A percentile compares a stretch with the other conserved stretches of the same genome.
phyloP scores from a whole-genome alignment of 1,140 invertebrate genomes.

The Metopolophium dirhodum region DNA sequence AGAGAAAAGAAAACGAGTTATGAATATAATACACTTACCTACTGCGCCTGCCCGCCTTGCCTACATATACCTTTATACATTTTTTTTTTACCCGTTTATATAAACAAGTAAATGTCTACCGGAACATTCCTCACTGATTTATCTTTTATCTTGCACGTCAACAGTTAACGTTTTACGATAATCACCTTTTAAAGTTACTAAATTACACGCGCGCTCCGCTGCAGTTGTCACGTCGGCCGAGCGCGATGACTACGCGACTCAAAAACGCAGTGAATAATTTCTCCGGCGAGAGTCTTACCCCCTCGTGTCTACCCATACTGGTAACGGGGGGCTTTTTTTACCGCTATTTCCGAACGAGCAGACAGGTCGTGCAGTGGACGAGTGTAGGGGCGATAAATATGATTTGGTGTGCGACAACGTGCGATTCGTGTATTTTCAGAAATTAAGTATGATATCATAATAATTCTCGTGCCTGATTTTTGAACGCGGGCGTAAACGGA shows the following conservation, averaged over 20 bases:
- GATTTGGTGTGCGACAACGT: background rate
- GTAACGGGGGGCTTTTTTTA: background rate
- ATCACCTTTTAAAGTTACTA: slow-evolving; percentile 56
- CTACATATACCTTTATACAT: slow-evolving; percentile 31
- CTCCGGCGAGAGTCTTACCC: background rate
- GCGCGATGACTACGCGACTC: slow-evolving; percentile 6
- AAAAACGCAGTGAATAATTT: slow-evolving; percentile 2
- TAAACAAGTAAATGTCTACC: slow-evolving; percentile 54
- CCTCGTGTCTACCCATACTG: background rate
- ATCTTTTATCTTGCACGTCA: slow-evolving; percentile 56
- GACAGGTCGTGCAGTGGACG: background rate
- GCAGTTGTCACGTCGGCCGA: slow-evolving; percentile 29
- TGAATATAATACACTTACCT: slow-evolving; percentile 53
- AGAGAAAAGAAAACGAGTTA: slow-evolving; percentile 56
- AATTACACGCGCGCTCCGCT: slow-evolving; percentile 29
- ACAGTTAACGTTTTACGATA: slow-evolving; percentile 52
- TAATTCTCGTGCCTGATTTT: background rate
- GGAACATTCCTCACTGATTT: slow-evolving; percentile 54
- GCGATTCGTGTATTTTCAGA: background rate
- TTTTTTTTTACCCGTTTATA: slow-evolving; percentile 6
- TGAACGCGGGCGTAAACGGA: background rate
- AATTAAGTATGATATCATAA: no score
- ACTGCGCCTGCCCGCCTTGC: background rate
- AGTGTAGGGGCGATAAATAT: background rate
- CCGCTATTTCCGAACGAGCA: background rate